Evolutionary conservation across 1,140 invertebrate species (phyloP).

Genomic region (Bombus affinis): DNA sequence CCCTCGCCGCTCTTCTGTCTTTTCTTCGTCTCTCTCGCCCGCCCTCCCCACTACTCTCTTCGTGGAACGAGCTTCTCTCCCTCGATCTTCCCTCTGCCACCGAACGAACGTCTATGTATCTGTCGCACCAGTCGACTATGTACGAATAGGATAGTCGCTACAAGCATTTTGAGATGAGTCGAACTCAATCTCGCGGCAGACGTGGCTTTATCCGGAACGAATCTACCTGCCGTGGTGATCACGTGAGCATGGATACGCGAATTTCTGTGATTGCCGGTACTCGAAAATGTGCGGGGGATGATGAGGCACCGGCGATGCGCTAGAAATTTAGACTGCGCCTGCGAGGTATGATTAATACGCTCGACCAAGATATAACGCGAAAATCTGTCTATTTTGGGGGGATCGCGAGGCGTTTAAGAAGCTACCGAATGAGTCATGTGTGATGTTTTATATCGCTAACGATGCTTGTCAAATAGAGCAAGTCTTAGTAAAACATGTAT

Average conservation of each 20-base stretch:
- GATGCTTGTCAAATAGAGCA: neutral
- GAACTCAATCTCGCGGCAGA: slow-evolving; percentile 74
- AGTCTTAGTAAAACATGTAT: too few relatives aligned
- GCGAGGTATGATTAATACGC: slow-evolving; percentile 41
- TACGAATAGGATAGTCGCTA: slow-evolving; percentile 73
- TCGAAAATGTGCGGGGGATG: neutral
- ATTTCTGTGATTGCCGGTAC: slow-evolving; percentile 67
- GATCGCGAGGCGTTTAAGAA: neutral
- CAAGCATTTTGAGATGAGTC: slow-evolving; percentile 76
- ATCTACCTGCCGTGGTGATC: slow-evolving; percentile 62
- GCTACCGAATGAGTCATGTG: neutral
- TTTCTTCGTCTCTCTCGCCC: slow-evolving; percentile 4
- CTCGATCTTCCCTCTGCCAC: slow-evolving; percentile 14
- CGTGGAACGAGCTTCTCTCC: slow-evolving; percentile 7
- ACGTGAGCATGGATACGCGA: slow-evolving; percentile 69
- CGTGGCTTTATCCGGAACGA: slow-evolving; percentile 62
- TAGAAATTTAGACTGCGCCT: slow-evolving; percentile 37
- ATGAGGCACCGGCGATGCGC: slow-evolving; percentile 10
- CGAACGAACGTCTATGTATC: slow-evolving; percentile 65
- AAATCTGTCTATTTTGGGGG: neutral
- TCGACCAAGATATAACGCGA: slow-evolving; percentile 14
- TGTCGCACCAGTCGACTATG: slow-evolving; percentile 71
- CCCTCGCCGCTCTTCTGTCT: slow-evolving; percentile 1
- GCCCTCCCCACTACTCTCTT: neutral
- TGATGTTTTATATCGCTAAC: neutral